Evolutionary conservation across 2,888 invertebrate genomes (phyloP).

Genomic region (Limenitis arthemis): DNA sequence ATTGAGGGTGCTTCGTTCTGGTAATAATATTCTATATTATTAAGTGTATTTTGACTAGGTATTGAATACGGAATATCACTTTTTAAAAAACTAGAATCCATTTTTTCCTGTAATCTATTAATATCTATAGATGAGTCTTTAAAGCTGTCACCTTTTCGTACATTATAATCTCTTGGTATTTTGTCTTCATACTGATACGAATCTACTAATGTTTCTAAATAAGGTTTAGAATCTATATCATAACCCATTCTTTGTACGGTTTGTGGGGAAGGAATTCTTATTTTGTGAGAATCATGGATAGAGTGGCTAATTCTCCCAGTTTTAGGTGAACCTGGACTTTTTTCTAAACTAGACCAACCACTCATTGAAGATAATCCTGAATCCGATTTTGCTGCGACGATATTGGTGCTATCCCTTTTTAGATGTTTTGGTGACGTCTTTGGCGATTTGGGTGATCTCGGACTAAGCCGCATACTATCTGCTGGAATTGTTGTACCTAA

Average conservation of each 20-base stretch:
- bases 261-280: slow-evolving; percentile 55
- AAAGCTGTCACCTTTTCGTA: slow-evolving; percentile 39
- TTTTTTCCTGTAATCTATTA: slow-evolving; percentile 45
- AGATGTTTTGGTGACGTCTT: slow-evolving; percentile 79
- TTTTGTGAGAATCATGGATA: slow-evolving; percentile 56
- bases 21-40: slow-evolving; percentile 60
- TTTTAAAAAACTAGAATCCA: slow-evolving; percentile 45
- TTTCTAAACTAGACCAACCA: slow-evolving; percentile 88
- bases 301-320: slow-evolving; percentile 57
- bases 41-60: slow-evolving; percentile 42
- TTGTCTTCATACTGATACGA: slow-evolving; percentile 54
- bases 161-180: slow-evolving; percentile 40
- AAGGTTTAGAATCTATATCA: slow-evolving; percentile 60
- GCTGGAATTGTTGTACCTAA: slow-evolving; percentile 39
- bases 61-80: slow-evolving; percentile 42
- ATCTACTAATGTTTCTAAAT: slow-evolving; percentile 72
- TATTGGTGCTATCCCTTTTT: slow-evolving; percentile 72
- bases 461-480: slow-evolving; percentile 73
- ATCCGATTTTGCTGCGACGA: slow-evolving; percentile 85
- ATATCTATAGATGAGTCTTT: slow-evolving; percentile 50
- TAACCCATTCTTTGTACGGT: slow-evolving; percentile 50
- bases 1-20: slow-evolving; percentile 75
- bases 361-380: slow-evolving; percentile 91
- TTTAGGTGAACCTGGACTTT: slow-evolving; percentile 87
- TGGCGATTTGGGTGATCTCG: slow-evolving; percentile 81